Base-by-base conservation (phyloP, 2,797 vertebrate genomes). In the Sebastes iracundus region DNA sequence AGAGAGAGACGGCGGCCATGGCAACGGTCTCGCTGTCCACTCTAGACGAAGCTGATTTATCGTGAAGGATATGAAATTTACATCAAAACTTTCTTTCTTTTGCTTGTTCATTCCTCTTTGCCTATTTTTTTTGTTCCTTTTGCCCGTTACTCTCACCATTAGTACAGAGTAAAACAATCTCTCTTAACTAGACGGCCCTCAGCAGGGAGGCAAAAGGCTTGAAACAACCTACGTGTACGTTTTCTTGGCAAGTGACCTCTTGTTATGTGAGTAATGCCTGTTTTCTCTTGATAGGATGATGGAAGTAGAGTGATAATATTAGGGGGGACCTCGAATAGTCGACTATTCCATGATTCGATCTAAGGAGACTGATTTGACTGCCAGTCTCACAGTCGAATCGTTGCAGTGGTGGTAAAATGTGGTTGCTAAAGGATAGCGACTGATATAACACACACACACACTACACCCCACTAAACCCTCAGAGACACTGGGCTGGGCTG, bases 11-110 rank as follows among this genome's bases (percentile, higher is more conserved):
- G 8, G 14, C 8, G 81, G 78, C 68, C 63, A 11, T 5, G 73
- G 80, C 18, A 0, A 63, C 56, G 5, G 35, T 27, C 66, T n/a
- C 18, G 5, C 68, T 20, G 11, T 65, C 66, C 68, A 12, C 67
- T 85, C 71, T n/a, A 49, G 46, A 33, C 61, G 68, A 77, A 27
- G 65, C 35, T 53, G 75, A 82, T 84, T 72, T 35, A 68, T 55
- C 5, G 49, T 78, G 79, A 82, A 55, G 79, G 75, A 72, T 56
- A 28, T 73, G n/a, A 77, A 63, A 81, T 76, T 42, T 59, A 64
- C 23, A 69, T 63, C 14, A 59, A 42, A 77, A 78, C 20, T 61
- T 72, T 62, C 2, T 58, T 27, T 38, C 8, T 12, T n/a, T 4
- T 12, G 4, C 27, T n/a, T 30, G 14, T 59, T 38, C 4, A n/a